Conservation (phyloP, 2,888 invertebrate genomes). For the Hesperia comma region DNA sequence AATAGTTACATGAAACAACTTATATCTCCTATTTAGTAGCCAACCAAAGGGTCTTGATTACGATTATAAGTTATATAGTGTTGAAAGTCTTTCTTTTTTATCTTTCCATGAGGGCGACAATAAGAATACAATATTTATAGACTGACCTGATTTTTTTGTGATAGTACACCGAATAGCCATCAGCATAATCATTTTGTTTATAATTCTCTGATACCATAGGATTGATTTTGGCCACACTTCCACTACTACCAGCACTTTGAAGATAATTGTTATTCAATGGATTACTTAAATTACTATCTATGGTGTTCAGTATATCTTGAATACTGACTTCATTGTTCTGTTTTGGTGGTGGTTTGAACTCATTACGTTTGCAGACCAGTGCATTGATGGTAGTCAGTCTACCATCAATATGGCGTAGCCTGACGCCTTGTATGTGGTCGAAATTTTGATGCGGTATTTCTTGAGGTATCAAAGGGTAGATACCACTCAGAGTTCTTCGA, state of each 20-base stretch:
- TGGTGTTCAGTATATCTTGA: slow-evolving; percentile 51
- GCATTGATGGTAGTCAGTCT: slow-evolving; percentile 61
- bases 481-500: slow-evolving; percentile 59
- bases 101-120: too few species aligned
- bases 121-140: too few species aligned
- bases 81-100: too few species aligned
- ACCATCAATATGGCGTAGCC: slow-evolving; percentile 58
- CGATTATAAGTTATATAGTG: too few species aligned
- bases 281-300: slow-evolving; percentile 40
- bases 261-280: not conserved
- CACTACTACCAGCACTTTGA: slow-evolving; percentile 27
- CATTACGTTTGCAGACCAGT: slow-evolving; percentile 53
- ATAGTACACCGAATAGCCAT: slow-evolving; percentile 50
- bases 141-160: slow-evolving; percentile 61
- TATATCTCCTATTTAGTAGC: too few species aligned
- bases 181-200: slow-evolving; percentile 23
- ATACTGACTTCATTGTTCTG: slow-evolving; percentile 47
- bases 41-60: too few species aligned
- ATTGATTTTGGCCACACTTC: slow-evolving; percentile 10
- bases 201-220: slow-evolving; percentile 14
- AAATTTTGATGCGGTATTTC: slow-evolving; percentile 41
- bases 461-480: slow-evolving; percentile 54
- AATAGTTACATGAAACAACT: too few species aligned
- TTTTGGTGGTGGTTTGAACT: slow-evolving; percentile 9
- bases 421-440: slow-evolving; percentile 48